Base-by-base conservation (phyloP, 2,888 invertebrate genomes). In the Zaprionus obscuricornis region DNA sequence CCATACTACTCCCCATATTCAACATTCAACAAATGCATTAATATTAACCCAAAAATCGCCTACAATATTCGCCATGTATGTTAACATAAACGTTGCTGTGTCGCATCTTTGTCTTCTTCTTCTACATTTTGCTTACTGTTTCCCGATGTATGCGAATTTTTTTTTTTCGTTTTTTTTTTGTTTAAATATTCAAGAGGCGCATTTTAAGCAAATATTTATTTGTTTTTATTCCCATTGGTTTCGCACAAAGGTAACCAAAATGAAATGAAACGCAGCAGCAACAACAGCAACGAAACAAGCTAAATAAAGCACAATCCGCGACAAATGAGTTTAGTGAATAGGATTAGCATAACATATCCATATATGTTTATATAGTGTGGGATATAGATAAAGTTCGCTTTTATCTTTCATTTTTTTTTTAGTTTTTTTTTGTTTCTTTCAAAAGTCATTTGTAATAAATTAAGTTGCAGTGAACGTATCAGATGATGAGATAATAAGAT, bases 21-120 rank as follows among this genome's bases (percentile, higher is more conserved):
- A n/a, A n/a, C n/a, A n/a, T n/a, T 82, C 75, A 75, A 59, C 64
- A 66, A 68, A 77, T 83, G 83, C 77, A 77, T 77, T 72, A 83
- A 62, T 83, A 77, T 77, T 83, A 77, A 77, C 77, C 83, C 79
- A 83, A 75, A 76, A 83, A 75, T 71, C 66, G 45, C 27, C 43
- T 68, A 56, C 22, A 40, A 27, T 20, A 40, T 34, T 20, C 29
- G 7, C 8, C 17, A 1, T 36, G 27, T 24, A 34, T 2, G n/a
- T n/a, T n/a, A n/a, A n/a, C n/a, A n/a, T n/a, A n/a, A n/a, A n/a
- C n/a, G n/a, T n/a, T n/a, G n/a, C n/a, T n/a, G n/a, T n/a, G n/a
- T n/a, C n/a, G n/a, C n/a, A 26, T 3, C 14, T 18, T 16, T 22
- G 6, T 3, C 18, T n/a, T 40, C 29, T 49, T 43, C 11, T 18